phyloP scores from a whole-genome alignment of 2,888 invertebrate species.

The Drosophila fungiperda region DNA sequence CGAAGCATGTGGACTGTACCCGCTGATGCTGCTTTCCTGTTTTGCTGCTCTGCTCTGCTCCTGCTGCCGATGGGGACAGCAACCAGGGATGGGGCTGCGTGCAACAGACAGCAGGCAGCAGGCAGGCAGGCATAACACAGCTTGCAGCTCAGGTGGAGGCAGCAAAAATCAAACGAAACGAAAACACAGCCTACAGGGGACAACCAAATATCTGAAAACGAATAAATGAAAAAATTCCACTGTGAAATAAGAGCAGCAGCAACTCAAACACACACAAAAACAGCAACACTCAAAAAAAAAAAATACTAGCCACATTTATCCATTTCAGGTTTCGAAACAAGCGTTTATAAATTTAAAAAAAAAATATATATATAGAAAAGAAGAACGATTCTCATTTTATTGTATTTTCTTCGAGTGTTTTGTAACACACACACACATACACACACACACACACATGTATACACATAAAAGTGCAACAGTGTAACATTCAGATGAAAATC shows the following conservation, averaged over 20 bases:
- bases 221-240: conserved; percentile 65
- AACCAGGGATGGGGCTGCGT: conserved; percentile 1
- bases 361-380: too few species aligned
- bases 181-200: conserved; percentile 49
- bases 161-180: conserved; percentile 57
- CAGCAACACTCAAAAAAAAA: conserved; percentile 10
- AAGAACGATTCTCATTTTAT: not conserved
- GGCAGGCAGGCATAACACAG: conserved; percentile 15
- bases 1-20: conserved; percentile 44
- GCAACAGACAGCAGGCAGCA: conserved; percentile 19
- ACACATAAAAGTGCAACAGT: conserved; percentile 22
- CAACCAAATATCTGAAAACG: conserved; percentile 53
- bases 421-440: not conserved
- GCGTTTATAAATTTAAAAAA: not conserved
- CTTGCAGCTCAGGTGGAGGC: conserved; percentile 33
- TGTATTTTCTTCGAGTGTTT: not conserved
- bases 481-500: conserved; percentile 58
- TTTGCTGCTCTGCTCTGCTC: not conserved
- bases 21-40: conserved; percentile 4
- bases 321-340: not conserved
- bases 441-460: not conserved
- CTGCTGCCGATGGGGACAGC: conserved; percentile 10
- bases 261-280: conserved; percentile 13
- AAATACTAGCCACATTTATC: not conserved
- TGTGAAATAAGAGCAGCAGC: conserved; percentile 51